Evolutionary conservation across 37 sponge, comb jelly and placozoan species (phyloP), one percentile per base, ranked within the genome.

Genomic region (Chondrilla cf. caribensis): DNA sequence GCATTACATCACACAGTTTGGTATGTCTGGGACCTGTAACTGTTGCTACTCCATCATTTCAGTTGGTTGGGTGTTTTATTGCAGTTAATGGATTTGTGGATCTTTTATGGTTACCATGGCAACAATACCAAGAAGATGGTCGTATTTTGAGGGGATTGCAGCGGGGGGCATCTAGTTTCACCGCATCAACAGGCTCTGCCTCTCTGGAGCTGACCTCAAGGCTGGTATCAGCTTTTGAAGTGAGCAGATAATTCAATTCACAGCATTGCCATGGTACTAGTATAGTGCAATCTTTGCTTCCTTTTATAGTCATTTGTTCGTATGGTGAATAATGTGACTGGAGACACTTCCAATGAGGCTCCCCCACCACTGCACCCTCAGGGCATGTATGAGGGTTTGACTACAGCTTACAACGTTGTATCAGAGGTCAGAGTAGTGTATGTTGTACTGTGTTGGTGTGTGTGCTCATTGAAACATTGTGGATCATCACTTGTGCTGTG

Each of bases 81-180:
- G n/a, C n/a, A 94, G 95, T 86, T 24, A 86, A 88, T 44, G 98
- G 98, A 11, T 67, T 93, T 26, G 81, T 95, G 59, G 95, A 95
- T 57, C 88, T 95, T 78, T 82, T 98, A 17, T 88, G 92, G 81
- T 77, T 98, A 42, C 99, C 99, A n/a, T 81, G 85, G 62, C 92
- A 98, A 38, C 99, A 98, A 82, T 98, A 98, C 84, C 83, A 91
- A 64, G 88, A 95, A 37, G 99, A 98, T 82, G 99, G 99, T 18
- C 86, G 99, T 33, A 83, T 98, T 17, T 59, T 98, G 36, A 70
- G 88, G 84, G 99, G 99, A 0, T 83, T 98, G 21, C 99, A 95
- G 83, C 65, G 87, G 64, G 99, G 99, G 60, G 94, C 99, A 57
- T 81, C 79, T 55, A 90, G 94, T 6, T 91, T 98, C 73, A 84